phyloP scores from a whole-genome alignment of 2,797 vertebrate genomes.

The Falco berigora region DNA sequence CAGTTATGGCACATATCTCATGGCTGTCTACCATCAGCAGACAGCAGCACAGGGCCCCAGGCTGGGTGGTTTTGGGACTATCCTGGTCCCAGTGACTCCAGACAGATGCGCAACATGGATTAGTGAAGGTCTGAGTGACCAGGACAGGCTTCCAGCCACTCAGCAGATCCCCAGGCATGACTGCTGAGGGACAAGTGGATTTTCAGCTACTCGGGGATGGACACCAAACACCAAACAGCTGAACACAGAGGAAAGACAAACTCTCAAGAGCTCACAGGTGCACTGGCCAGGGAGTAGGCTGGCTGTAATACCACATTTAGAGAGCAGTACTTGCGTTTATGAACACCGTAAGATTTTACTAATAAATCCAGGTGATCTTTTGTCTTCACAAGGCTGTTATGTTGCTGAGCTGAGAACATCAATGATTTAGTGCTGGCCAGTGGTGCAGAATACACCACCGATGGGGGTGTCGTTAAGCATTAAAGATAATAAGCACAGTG shows the following conservation, averaged over 20 bases:
- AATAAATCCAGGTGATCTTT: not conserved
- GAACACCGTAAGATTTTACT: not conserved
- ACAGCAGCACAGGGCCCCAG: not conserved
- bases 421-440: not conserved
- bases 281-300: not conserved
- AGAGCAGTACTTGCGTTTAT: not conserved
- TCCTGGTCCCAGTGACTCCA: not conserved
- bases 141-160: not conserved
- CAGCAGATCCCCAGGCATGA: not conserved
- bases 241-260: not conserved
- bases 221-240: not conserved
- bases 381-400: not conserved
- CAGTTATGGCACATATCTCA: rapidly evolving
- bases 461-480: not conserved
- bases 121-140: not conserved
- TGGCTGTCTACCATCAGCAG: not conserved
- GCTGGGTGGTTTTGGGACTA: not conserved
- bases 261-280: not conserved
- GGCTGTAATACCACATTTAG: not conserved
- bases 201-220: not conserved
- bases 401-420: not conserved
- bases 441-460: not conserved
- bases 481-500: not conserved
- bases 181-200: not conserved
- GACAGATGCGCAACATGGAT: rapidly evolving